Base-by-base conservation (phyloP, 53 echinoderm and acorn worm genomes). In the Echinarachnius parma region DNA sequence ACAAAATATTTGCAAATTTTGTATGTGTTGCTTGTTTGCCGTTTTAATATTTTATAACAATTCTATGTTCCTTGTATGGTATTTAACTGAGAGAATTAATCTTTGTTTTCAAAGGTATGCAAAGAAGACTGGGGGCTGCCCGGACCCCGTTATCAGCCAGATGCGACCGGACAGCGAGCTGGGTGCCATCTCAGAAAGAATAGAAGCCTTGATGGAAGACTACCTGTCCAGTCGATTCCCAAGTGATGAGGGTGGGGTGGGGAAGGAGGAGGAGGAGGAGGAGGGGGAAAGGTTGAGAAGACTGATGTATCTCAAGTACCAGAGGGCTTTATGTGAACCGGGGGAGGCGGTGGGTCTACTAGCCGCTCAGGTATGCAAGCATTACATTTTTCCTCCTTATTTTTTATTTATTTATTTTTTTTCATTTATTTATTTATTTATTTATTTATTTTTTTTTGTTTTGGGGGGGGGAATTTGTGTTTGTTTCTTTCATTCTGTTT, bases 321-420 rank as follows among this genome's bases (percentile, higher is more conserved):
- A 78, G 31, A 87, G 84, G 53, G 78, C 95, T 5, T 65, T 95
- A 4, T 90, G 95, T 67, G 81, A 95, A 15, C 95, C 95, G 31
- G 95, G 95, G 15, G 95, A 95, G 34, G 95, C 95, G 14, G 95
- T 95, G 9, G 95, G 95, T 1, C 75, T 95, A 22, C 70, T 95
- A 18, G 95, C 95, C 46, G 95, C 90, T 11, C 95, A 95, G 90
- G 95, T 93, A 52, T 50, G 64, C n/a, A n/a, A n/a, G n/a, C n/a
- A n/a, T n/a, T n/a, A n/a, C n/a, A n/a, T n/a, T n/a, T n/a, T n/a
- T n/a, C n/a, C n/a, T n/a, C n/a, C n/a, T n/a, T n/a, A n/a, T n/a
- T n/a, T n/a, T n/a, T n/a, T n/a, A n/a, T n/a, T n/a, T n/a, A n/a
- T n/a, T n/a, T n/a, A n/a, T n/a, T n/a, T n/a, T n/a, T n/a, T n/a